A percentile compares a stretch with the other conserved stretches of the same genome.
Conservation (phyloP, 2,888 invertebrate species). For the Drosophila merina region DNA sequence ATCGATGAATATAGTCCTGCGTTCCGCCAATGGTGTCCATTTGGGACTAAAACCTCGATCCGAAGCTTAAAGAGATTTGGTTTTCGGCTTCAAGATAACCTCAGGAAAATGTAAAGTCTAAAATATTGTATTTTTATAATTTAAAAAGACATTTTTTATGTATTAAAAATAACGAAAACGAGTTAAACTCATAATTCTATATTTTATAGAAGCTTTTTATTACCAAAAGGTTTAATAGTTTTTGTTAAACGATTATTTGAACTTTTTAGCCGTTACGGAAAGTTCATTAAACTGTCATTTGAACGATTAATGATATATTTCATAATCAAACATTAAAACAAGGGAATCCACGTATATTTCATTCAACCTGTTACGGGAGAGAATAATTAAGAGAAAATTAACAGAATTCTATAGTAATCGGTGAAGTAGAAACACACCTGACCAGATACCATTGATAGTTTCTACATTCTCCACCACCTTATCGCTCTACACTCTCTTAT, state of each 20-base stretch:
- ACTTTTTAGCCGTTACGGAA: not conserved
- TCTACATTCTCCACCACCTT: not conserved
- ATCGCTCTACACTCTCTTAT: not conserved
- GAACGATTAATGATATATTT: not conserved
- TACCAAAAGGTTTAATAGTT: not conserved
- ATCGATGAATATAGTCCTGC: conserved; percentile 71
- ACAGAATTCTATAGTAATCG: not conserved
- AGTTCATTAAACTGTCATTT: not conserved
- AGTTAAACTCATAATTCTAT: not conserved
- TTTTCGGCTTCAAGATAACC: not conserved
- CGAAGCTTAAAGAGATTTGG: not conserved
- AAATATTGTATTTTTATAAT: not conserved
- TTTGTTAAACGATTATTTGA: not conserved
- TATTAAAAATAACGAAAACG: not conserved
- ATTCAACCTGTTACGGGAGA: not conserved
- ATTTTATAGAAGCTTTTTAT: not conserved
- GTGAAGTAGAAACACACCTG: not conserved
- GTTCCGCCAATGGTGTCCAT: conserved; percentile 76
- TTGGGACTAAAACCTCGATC: conserved; percentile 68
- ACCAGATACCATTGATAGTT: not conserved
- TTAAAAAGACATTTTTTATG: not conserved
- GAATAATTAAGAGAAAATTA: not conserved
- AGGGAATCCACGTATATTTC: not conserved
- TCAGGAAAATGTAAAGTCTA: not conserved
- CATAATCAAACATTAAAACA: not conserved